Conservation (phyloP, 2,797 vertebrate species). For the Antrozous pallidus region DNA sequence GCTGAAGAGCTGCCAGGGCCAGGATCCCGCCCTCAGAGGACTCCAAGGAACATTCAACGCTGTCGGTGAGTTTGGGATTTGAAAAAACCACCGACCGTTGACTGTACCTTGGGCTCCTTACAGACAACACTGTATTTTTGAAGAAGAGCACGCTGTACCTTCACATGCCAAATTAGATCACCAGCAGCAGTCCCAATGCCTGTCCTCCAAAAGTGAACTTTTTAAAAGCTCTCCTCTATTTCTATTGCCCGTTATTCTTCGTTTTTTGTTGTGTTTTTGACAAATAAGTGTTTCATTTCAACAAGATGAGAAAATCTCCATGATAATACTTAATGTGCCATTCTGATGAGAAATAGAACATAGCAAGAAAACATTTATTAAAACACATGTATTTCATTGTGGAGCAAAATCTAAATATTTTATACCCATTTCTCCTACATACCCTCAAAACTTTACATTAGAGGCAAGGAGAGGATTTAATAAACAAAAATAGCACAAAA, state of each 20-base stretch:
- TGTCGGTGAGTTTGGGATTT: conserved; percentile 99
- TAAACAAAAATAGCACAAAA: conserved; percentile 40
- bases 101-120: conserved; percentile 96
- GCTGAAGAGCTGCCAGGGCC: conserved; percentile 53
- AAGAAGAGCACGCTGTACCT: conserved; percentile 57
- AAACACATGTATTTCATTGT: conserved; percentile 42
- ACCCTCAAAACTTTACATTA: conserved; percentile 46
- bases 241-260: not conserved
- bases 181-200: conserved; percentile 48
- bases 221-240: not conserved
- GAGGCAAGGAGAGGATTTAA: conserved; percentile 6
- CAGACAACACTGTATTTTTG: conserved; percentile 66
- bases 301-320: not conserved
- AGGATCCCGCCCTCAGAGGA: conserved; percentile 79
- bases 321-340: not conserved
- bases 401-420: conserved; percentile 20
- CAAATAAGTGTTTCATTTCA: conserved; percentile 28
- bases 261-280: conserved; percentile 3
- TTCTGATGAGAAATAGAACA: not conserved
- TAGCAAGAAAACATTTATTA: conserved; percentile 12
- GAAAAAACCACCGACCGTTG: conserved; percentile 99
- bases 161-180: conserved; percentile 65
- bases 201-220: conserved; percentile 8
- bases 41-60: conserved; percentile 99
- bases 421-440: conserved; percentile 24